Evolutionary conservation across 2,113 vertebrate genomes (phyloP).

Genomic region (Alces alces): DNA sequence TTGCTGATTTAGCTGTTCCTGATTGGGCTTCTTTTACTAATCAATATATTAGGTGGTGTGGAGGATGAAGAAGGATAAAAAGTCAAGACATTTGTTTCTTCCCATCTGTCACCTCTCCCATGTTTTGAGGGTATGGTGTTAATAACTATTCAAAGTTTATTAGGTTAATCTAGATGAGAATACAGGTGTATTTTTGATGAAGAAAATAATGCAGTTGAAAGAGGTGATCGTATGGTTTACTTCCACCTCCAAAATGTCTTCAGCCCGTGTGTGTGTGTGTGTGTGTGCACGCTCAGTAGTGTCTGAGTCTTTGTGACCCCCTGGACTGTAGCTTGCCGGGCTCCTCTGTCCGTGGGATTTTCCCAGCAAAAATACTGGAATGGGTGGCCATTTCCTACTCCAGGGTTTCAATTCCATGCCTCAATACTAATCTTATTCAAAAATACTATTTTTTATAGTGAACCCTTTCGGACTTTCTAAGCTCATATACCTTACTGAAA

Average conservation of each 20-base stretch:
- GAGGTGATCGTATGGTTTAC: neutral
- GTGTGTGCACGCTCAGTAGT: neutral
- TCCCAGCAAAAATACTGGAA: neutral
- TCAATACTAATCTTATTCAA: neutral
- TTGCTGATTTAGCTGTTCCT: neutral
- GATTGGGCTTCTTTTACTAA: neutral
- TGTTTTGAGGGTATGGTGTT: neutral
- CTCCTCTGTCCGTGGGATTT: neutral
- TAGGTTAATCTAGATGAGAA: neutral
- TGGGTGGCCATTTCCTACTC: neutral
- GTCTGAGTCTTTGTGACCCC: neutral
- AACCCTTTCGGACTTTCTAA: neutral
- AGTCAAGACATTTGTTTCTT: neutral
- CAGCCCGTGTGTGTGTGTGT: neutral
- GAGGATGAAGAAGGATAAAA: neutral
- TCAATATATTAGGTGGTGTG: neutral
- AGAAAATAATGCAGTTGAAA: neutral
- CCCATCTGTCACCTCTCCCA: neutral
- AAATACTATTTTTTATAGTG: neutral
- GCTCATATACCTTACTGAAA: neutral
- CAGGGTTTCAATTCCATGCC: neutral
- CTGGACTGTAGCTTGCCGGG: neutral
- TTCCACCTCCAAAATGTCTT: neutral
- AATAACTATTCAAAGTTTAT: neutral
- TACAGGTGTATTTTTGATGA: neutral